Base-by-base conservation (phyloP, 2,888 invertebrate genomes). In the Timandra comae region DNA sequence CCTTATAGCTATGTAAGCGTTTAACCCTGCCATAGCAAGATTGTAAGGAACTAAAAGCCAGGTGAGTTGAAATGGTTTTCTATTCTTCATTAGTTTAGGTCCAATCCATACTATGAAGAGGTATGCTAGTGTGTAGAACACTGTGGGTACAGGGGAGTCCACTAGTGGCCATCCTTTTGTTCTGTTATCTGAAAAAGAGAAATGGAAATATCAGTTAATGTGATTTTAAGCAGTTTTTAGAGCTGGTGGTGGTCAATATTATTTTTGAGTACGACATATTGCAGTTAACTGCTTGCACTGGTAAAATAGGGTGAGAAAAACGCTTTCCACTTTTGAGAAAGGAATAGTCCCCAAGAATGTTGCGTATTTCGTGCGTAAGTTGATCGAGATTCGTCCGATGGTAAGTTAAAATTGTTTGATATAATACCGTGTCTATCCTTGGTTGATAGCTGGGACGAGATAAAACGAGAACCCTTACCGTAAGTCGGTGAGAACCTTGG, bases 91-190 rank as follows among this genome's bases (percentile, higher is more conserved):
- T 20, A 93, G 51, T 63, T 89, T 92, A 22, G 97, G 96, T 2
- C 96, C 95, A 10, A 89, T 76, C 88, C 91, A 91, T 7, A 96
- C 95, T 52, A 94, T 88, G 49, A 90, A 82, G 25, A 96, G 85
- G 66, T 96, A 96, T 6, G 91, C 47, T 29, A 89, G 43, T 7
- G 93, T 91, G 65, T 93, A 91, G 10, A 90, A 54, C 3, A 91
- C 58, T 3, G 94, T 94, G 1, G 93, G 93, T 34, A 88, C 66
- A 1, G 94, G 94, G 0, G 95, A 95, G 55, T 93, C 92, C 34
- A 96, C 95, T 55, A 96, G 75, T 0, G 91, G 89, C 95, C 95
- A 96, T 76, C 93, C 93, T 86, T 90, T 90, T 19, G 95, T 94
- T 60, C 95, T 87, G 47, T 89, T 85, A 70, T 96, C 96, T 93